phyloP scores from a whole-genome alignment of 2,797 vertebrate genomes.

The Artibeus lituratus region DNA sequence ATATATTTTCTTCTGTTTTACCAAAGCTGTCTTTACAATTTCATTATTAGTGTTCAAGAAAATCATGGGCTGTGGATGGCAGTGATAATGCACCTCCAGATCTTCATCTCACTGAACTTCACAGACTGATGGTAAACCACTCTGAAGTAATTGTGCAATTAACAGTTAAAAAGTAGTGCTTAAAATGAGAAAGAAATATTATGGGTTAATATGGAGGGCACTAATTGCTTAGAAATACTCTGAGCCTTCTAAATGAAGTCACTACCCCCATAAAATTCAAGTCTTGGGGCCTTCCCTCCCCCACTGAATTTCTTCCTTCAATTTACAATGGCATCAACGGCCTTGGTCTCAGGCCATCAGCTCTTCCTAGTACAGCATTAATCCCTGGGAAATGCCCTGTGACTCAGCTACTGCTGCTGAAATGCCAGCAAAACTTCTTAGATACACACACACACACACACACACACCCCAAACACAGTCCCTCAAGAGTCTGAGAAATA shows the following conservation, averaged over 20 bases:
- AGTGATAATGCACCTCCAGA: not conserved
- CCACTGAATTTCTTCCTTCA: conserved; percentile 19
- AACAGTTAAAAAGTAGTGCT: conserved; percentile 46
- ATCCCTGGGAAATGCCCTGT: conserved; percentile 49
- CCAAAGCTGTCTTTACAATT: not conserved
- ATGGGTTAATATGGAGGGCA: conserved; percentile 56
- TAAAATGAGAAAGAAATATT: conserved; percentile 71
- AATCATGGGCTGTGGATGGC: not conserved
- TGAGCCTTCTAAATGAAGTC: conserved; percentile 55
- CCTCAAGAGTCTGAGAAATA: not conserved
- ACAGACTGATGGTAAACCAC: conserved; percentile 4
- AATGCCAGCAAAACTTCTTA: not conserved
- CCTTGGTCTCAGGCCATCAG: conserved; percentile 67
- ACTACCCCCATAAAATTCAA: conserved; percentile 54
- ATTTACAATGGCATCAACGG: conserved; percentile 50
- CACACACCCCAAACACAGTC: not conserved
- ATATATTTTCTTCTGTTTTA: not conserved
- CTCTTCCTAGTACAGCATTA: conserved; percentile 38
- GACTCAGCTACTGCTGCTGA: conserved; percentile 36
- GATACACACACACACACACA: not conserved
- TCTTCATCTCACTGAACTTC: not conserved
- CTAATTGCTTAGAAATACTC: conserved; percentile 72
- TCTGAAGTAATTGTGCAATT: conserved; percentile 55
- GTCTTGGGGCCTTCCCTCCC: not conserved
- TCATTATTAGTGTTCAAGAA: conserved; percentile 6